These are phyloP conservation scores for Anguilla marmorata DNA, from an alignment of 2,797 vertebrate genomes.

Conservation along the genomic window DNA sequence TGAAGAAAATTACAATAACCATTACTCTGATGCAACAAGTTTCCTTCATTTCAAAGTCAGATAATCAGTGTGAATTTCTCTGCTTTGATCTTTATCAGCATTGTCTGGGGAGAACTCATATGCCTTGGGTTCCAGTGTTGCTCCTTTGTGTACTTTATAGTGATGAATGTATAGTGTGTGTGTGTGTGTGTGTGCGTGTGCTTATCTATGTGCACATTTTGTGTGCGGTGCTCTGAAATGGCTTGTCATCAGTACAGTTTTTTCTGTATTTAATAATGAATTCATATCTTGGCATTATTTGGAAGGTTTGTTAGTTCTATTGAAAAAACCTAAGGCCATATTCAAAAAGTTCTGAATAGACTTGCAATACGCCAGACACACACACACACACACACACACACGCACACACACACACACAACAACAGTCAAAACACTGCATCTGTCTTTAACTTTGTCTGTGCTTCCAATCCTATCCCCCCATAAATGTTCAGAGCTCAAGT, in stretches of 20 bases:
- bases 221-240: conserved; percentile 24
- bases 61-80: background rate
- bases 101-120: background rate
- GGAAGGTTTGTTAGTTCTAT: background rate
- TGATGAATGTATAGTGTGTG: background rate
- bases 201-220: background rate
- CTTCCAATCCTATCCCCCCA: conserved; percentile 44
- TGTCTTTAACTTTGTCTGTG: conserved; percentile 21
- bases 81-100: background rate
- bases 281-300: background rate
- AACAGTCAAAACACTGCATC: background rate
- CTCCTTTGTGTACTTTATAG: background rate
- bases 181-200: background rate
- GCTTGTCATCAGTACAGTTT: background rate
- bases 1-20: conserved; percentile 16
- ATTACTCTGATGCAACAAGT: conserved; percentile 2
- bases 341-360: background rate
- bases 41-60: background rate
- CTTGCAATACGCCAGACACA: background rate
- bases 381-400: conserved; percentile 11
- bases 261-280: no score
- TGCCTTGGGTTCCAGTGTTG: background rate
- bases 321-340: background rate
- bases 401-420: background rate
- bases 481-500: background rate